These are phyloP conservation scores for Sakesphorus luctuosus DNA, from an alignment of 2,113 vertebrate genomes.

Conservation along the genomic window DNA sequence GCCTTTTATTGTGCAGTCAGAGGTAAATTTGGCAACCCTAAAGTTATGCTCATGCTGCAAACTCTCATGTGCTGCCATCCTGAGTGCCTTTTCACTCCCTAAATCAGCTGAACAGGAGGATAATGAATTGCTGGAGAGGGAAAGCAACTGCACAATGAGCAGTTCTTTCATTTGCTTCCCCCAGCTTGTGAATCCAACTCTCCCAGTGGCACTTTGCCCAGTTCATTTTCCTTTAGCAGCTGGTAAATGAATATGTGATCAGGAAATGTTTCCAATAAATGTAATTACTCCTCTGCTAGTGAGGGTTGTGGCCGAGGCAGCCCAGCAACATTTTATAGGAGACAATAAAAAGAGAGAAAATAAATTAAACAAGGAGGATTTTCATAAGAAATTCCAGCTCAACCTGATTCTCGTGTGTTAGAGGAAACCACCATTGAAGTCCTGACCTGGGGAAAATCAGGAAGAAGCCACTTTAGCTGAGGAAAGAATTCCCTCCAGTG, in stretches of 20 bases:
- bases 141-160: conserved; percentile 16
- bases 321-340: background rate
- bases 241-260: conserved; percentile 63
- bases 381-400: background rate
- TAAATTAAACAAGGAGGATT: background rate
- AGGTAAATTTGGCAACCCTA: background rate
- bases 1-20: background rate
- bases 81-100: conserved; percentile 27
- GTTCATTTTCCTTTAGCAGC: conserved; percentile 59
- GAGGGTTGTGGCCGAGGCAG: background rate
- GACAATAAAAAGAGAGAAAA: background rate
- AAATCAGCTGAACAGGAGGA: conserved; percentile 31
- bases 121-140: conserved; percentile 26
- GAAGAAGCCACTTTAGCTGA: background rate
- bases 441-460: background rate
- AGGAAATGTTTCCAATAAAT: conserved; percentile 51
- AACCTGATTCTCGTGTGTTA: background rate
- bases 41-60: background rate
- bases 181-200: conserved; percentile 19
- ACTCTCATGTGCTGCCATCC: background rate
- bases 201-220: conserved; percentile 58
- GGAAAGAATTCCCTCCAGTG: background rate
- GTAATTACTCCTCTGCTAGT: conserved; percentile 32
- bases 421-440: background rate
- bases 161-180: conserved; percentile 18